Percentiles rank a stretch among this genome's conserved stretches.
These are phyloP conservation scores for Gibbula magus DNA, from an alignment of 2,888 invertebrate species.

Conservation along the genomic window DNA sequence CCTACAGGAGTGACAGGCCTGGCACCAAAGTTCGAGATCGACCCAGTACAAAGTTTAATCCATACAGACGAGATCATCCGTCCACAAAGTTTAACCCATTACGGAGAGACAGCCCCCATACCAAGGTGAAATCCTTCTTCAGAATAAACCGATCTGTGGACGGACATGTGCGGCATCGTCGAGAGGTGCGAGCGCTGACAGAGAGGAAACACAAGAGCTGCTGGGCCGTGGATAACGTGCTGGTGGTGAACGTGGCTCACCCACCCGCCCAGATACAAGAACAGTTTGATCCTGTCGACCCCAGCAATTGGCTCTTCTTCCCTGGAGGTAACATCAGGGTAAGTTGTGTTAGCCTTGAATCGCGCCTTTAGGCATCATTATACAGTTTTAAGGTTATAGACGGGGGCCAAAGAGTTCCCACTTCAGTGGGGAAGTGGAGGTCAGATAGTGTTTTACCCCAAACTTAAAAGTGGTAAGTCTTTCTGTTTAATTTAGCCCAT, in stretches of 20 bases:
- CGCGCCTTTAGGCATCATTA: too few relatives aligned
- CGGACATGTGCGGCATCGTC: not conserved
- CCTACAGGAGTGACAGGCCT: not conserved
- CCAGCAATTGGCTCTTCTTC: constrained; percentile 75
- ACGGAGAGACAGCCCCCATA: too few relatives aligned
- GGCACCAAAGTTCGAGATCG: not conserved
- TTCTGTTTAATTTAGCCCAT: too few relatives aligned
- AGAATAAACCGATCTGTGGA: not conserved
- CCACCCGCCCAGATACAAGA: constrained; percentile 68
- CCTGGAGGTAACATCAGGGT: constrained; percentile 75
- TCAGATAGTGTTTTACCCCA: too few relatives aligned
- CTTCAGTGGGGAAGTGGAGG: too few relatives aligned
- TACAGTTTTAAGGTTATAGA: too few relatives aligned
- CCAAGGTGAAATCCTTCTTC: not conserved
- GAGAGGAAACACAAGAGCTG: constrained; percentile 58
- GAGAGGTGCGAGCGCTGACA: not conserved
- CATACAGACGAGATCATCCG: too few relatives aligned
- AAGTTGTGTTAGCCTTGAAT: constrained; percentile 23
- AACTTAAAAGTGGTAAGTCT: too few relatives aligned
- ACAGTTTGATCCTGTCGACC: constrained; percentile 74
- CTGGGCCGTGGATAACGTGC: constrained; percentile 75
- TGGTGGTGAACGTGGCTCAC: constrained; percentile 71
- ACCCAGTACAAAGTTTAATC: not conserved
- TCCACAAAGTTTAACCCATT: too few relatives aligned
- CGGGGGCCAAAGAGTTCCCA: too few relatives aligned